Percentiles rank a stretch among this genome's conserved stretches.
Conservation (phyloP, 2,888 invertebrate species). For the Tortrix viridana region DNA sequence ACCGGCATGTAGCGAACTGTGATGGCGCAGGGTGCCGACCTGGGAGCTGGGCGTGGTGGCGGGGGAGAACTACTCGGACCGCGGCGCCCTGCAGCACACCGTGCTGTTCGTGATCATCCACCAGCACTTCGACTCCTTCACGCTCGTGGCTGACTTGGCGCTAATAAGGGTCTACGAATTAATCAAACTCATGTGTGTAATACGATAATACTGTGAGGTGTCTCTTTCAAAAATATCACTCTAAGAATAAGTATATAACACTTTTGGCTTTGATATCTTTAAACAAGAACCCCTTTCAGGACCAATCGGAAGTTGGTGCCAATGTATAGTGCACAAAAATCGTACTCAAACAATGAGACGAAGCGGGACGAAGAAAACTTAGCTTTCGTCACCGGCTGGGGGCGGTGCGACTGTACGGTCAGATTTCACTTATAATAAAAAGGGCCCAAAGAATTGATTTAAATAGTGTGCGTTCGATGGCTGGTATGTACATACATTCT, state of each 20-base stretch:
- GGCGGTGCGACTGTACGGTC: conserved; percentile 72
- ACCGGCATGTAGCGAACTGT: background rate
- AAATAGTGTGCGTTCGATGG: too few species aligned
- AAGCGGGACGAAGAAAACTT: conserved; percentile 39
- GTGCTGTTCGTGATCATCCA: conserved; percentile 62
- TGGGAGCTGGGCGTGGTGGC: conserved; percentile 60
- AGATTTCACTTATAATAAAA: conserved; percentile 3
- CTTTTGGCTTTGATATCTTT: too few species aligned
- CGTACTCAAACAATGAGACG: background rate
- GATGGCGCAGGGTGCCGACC: conserved; percentile 60
- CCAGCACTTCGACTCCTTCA: conserved; percentile 58
- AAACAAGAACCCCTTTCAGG: conserved; percentile 4
- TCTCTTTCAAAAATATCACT: background rate
- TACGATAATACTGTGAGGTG: background rate
- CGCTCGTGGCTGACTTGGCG: conserved; percentile 59
- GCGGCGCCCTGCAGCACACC: conserved; percentile 58
- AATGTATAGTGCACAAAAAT: background rate
- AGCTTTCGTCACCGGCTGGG: conserved; percentile 74
- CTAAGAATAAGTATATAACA: background rate
- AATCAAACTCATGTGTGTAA: conserved; percentile 51
- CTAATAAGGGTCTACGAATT: conserved; percentile 61
- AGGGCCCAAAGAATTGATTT: too few species aligned
- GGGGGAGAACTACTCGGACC: conserved; percentile 70
- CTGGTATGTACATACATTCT: too few species aligned
- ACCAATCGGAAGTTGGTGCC: conserved; percentile 15